Evolutionary conservation across 2,888 invertebrate genomes (phyloP), one percentile per base, ranked within the genome.

Genomic region (Leptogaster cylindrica): DNA sequence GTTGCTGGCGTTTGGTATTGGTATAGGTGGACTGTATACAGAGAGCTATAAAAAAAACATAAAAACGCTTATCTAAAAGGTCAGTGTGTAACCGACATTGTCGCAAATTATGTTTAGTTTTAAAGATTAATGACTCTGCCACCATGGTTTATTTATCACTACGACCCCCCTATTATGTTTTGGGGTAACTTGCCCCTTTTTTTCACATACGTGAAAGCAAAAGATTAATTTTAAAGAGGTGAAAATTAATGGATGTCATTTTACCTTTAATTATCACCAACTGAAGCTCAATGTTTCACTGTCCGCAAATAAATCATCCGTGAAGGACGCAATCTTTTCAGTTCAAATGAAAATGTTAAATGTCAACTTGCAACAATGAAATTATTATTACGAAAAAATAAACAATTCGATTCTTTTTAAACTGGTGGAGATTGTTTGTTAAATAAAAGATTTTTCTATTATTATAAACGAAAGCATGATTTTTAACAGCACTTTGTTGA

Each of bases 141-240:
- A 27, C 28, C 28, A 28, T 27, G 44, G 41, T 41, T 27, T 44
- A 44, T 61, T 61, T 61, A 61, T 61, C 61, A 61, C 23, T 10
- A 12, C 12, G 44, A 44, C 41, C 41, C 44, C 61, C 61, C 44
- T n/a, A 61, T 61, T 61, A 44, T 61, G 12, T 14, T 28, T 44
- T 16, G 2, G 51, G 28, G 41, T 12, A 44, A 44, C 16, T 14
- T 61, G 27, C 12, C 14, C 44, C 61, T 31, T 44, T 61, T 61
- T 61, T 48, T 41, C 28, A 61, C 61, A 58, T 27, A 61, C 61
- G 44, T 61, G 44, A 61, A 61, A 61, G 23, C 44, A 14, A 61
- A 61, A 61, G 61, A 61, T 61, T 41, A 61, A 61, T 61, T 61
- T 61, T 44, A 61, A 61, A 61, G 61, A 61, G 61, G 61, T 61